Evolutionary conservation across 2,888 invertebrate genomes (phyloP).

Genomic region (Dasysyrphus albostriatus): DNA sequence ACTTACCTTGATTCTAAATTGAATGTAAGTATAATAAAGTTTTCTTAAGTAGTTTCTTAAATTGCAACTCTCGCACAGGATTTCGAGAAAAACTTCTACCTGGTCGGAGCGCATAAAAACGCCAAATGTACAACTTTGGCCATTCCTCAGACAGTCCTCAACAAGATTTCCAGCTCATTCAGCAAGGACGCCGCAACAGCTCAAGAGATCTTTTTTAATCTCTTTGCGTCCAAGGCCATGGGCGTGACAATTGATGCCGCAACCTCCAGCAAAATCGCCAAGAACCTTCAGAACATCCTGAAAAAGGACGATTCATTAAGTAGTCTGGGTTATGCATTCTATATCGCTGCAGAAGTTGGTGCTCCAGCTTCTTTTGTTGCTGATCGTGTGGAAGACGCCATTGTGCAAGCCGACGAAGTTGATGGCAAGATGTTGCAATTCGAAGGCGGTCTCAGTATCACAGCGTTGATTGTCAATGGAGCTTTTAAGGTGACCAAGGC

Average conservation of each 20-base stretch:
- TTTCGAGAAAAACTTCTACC: slow-evolving; percentile 87
- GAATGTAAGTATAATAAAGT: slow-evolving; percentile 84
- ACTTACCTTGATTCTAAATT: slow-evolving; percentile 81
- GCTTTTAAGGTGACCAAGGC: slow-evolving; percentile 86
- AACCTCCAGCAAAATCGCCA: slow-evolving; percentile 88
- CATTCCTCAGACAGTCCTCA: slow-evolving; percentile 84
- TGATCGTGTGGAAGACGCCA: slow-evolving; percentile 94
- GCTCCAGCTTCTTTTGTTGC: slow-evolving; percentile 87
- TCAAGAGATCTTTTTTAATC: slow-evolving; percentile 90
- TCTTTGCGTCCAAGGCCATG: slow-evolving; percentile 88
- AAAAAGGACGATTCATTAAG: slow-evolving; percentile 93
- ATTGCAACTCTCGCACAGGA: slow-evolving; percentile 77
- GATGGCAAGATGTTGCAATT: slow-evolving; percentile 95
- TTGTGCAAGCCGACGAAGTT: slow-evolving; percentile 97
- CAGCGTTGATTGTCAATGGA: slow-evolving; percentile 87
- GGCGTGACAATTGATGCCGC: slow-evolving; percentile 88
- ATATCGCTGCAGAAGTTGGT: slow-evolving; percentile 90
- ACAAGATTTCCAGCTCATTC: slow-evolving; percentile 86
- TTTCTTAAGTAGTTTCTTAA: not conserved
- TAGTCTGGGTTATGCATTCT: slow-evolving; percentile 93
- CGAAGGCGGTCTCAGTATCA: slow-evolving; percentile 94
- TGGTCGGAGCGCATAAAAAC: slow-evolving; percentile 87
- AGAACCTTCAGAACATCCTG: slow-evolving; percentile 89
- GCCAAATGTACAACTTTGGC: slow-evolving; percentile 85
- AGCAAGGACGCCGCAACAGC: slow-evolving; percentile 88